phyloP scores from a whole-genome alignment of 2,888 invertebrate genomes.

The Calephelis perditalis region DNA sequence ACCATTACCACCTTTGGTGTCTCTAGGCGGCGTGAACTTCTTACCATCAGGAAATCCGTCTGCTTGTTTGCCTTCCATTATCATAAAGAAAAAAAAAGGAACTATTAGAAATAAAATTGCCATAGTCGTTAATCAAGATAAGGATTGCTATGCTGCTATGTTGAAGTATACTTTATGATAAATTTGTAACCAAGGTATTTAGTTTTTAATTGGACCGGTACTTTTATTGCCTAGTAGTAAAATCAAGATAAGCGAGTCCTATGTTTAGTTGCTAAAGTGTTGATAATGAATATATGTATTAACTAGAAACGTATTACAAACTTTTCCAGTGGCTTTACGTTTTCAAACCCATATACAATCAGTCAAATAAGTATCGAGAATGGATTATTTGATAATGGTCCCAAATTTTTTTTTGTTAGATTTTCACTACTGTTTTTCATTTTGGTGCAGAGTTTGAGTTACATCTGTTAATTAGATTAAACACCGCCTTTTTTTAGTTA shows the following conservation, averaged over 20 bases:
- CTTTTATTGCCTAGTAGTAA: conserved; percentile 8
- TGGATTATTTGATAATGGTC: too few relatives aligned
- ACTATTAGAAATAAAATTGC: neutral
- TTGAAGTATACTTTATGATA: conserved; percentile 7
- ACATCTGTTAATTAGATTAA: too few relatives aligned
- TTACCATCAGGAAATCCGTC: too few relatives aligned
- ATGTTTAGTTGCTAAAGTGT: conserved; percentile 9
- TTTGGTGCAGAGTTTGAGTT: too few relatives aligned
- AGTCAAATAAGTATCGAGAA: too few relatives aligned
- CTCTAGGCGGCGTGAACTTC: too few relatives aligned
- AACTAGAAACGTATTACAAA: neutral
- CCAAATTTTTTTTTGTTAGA: too few relatives aligned
- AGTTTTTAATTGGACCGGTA: conserved; percentile 13
- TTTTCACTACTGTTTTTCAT: too few relatives aligned
- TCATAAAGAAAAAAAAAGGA: neutral
- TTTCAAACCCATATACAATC: neutral
- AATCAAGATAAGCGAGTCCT: conserved; percentile 8
- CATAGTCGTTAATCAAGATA: conserved; percentile 7
- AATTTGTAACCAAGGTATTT: conserved; percentile 7
- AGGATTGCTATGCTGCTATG: too few relatives aligned
- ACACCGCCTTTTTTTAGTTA: too few relatives aligned
- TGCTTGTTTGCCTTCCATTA: too few relatives aligned
- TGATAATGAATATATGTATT: conserved; percentile 1
- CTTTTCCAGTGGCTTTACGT: neutral
- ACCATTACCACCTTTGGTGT: too few relatives aligned